Evolutionary conservation across 2,888 invertebrate genomes (phyloP).

Genomic region (Aradus depressus): DNA sequence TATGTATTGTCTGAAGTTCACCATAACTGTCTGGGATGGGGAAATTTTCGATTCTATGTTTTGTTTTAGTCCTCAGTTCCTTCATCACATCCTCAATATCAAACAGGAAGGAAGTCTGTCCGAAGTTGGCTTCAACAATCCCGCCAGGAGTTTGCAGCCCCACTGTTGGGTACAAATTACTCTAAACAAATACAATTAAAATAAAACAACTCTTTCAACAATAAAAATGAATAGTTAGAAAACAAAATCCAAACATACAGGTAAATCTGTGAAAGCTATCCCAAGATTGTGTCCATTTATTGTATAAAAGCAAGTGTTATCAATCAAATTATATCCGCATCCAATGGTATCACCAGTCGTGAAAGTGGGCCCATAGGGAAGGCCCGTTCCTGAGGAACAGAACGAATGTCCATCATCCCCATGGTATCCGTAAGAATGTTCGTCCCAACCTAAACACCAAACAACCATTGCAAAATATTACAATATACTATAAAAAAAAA

Average conservation of each 20-base stretch:
- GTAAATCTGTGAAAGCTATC: slow-evolving; percentile 87
- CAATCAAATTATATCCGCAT: slow-evolving; percentile 94
- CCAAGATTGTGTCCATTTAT: slow-evolving; percentile 97
- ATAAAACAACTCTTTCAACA: too few relatives aligned
- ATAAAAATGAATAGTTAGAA: background rate
- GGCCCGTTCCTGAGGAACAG: slow-evolving; percentile 94
- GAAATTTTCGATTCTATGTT: slow-evolving; percentile 73
- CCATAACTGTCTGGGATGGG: slow-evolving; percentile 76
- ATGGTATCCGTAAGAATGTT: slow-evolving; percentile 98
- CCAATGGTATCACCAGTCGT: slow-evolving; percentile 97
- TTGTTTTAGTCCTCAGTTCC: slow-evolving; percentile 71
- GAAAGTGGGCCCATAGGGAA: slow-evolving; percentile 97
- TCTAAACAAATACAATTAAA: too few relatives aligned
- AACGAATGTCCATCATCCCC: slow-evolving; percentile 99
- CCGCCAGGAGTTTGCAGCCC: slow-evolving; percentile 98
- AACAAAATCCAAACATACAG: slow-evolving; percentile 48
- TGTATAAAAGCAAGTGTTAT: slow-evolving; percentile 98
- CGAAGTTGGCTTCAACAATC: slow-evolving; percentile 97
- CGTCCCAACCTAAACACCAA: slow-evolving; percentile 99
- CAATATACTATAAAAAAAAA: slow-evolving; percentile 15
- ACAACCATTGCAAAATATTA: too few relatives aligned
- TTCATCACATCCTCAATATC: slow-evolving; percentile 95
- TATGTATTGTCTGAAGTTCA: slow-evolving; percentile 77
- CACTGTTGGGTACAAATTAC: slow-evolving; percentile 95
- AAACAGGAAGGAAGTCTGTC: slow-evolving; percentile 92